These are phyloP conservation scores for Drosophila parvula DNA, from an alignment of 1,140 invertebrate genomes.

Conservation along the genomic window DNA sequence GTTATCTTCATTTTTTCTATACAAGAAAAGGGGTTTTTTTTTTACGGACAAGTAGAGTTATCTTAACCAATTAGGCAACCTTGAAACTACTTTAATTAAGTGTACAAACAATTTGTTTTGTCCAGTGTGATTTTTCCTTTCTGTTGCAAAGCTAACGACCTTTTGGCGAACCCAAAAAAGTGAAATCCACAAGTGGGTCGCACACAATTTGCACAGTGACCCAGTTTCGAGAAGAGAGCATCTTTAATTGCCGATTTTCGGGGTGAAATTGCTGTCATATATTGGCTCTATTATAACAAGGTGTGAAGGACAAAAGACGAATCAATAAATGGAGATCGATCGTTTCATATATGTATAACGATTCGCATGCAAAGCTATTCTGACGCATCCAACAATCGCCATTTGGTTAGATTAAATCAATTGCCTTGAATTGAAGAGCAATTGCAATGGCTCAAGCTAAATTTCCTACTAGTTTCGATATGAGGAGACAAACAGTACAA, in stretches of 20 bases:
- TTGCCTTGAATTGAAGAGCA: constrained; percentile 13
- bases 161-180: constrained; percentile 11
- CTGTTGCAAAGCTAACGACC: constrained; percentile 15
- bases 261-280: constrained; percentile 6
- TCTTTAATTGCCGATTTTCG: constrained; percentile 24
- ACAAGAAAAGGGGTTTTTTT: no score
- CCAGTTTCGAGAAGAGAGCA: constrained; percentile 9
- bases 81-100: no score
- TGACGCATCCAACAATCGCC: constrained; percentile 3
- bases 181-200: constrained; percentile 14
- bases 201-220: constrained; percentile 38
- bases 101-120: not conserved
- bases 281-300: constrained; percentile 24
- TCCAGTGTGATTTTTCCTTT: constrained; percentile 1
- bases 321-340: constrained; percentile 29
- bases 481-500: no score
- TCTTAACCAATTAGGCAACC: no score
- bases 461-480: no score
- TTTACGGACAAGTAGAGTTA: no score
- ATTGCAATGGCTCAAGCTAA: not conserved
- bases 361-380: constrained; percentile 9
- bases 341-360: not conserved
- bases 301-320: constrained; percentile 39
- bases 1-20: not conserved
- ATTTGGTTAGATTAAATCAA: constrained; percentile 11